Evolutionary conservation across 2,888 invertebrate species (phyloP).

Genomic region (Cistogaster globosa): DNA sequence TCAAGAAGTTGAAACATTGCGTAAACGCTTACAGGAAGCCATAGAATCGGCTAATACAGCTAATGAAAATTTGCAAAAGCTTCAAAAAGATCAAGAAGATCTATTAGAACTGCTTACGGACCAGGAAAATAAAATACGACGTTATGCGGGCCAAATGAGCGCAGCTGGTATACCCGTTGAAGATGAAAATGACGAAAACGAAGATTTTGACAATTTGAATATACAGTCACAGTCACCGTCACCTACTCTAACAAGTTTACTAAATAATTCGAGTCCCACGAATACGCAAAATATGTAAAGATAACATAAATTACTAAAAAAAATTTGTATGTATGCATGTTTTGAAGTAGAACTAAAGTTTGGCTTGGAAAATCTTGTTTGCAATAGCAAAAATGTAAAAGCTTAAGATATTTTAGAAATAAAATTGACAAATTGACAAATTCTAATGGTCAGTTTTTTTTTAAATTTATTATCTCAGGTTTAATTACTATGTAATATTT

Average conservation of each 20-base stretch:
- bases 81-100: slow-evolving; percentile 96
- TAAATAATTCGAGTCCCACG: slow-evolving; percentile 40
- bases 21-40: slow-evolving; percentile 76
- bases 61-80: slow-evolving; percentile 85
- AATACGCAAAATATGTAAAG: slow-evolving; percentile 53
- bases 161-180: slow-evolving; percentile 82
- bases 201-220: slow-evolving; percentile 43
- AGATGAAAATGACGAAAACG: slow-evolving; percentile 79
- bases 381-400: background rate
- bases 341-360: background rate
- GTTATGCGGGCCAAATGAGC: slow-evolving; percentile 86
- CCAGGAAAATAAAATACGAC: slow-evolving; percentile 89
- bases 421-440: too few relatives aligned
- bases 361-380: background rate
- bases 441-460: too few relatives aligned
- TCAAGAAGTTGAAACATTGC: slow-evolving; percentile 79
- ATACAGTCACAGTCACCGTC: background rate
- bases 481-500: too few relatives aligned
- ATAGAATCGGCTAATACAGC: slow-evolving; percentile 76
- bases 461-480: too few relatives aligned
- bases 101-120: slow-evolving; percentile 94
- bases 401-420: slow-evolving; percentile 17
- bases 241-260: background rate
- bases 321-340: background rate
- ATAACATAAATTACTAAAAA: background rate